Base-by-base conservation (phyloP, 2,888 invertebrate species). In the Eilema griseolum region DNA sequence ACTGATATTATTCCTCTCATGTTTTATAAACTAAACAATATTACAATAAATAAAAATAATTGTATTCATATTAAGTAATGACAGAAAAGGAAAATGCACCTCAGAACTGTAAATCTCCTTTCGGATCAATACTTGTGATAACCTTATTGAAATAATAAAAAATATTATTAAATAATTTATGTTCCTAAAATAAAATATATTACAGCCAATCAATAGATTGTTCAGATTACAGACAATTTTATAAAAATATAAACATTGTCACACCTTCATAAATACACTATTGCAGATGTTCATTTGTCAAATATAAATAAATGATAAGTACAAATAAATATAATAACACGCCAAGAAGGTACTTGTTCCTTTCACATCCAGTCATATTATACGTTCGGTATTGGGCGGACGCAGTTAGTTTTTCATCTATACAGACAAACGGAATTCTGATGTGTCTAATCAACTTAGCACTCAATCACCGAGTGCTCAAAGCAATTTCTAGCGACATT, bases 321-420 rank as follows among this genome's bases (percentile, higher is more conserved):
- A 78, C 76, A 77, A 70, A 77, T 65, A 77, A 78, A 80, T 75
- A 72, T 72, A 61, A 71, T 61, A 73, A 75, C 16, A 70, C 71
- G 70, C 72, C 70, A 72, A 64, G 28, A 71, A 69, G 28, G 68
- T 67, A 74, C 66, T 68, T 56, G 26, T 72, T 71, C 69, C 70
- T 70, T 76, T 70, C 62, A 67, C 69, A 74, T 80, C 78, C 78
- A 81, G 82, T 82, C 82, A 81, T 81, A 81, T 81, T 80, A 80
- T 68, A 80, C 82, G 77, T 77, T 67, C 63, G 70, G 41, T 69
- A 69, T 26, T 33, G 69, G 67, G 67, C 61, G 69, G 63, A 75
- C 72, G 67, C 73, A 68, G 72, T 73, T 75, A 61, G 69, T 70
- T 66, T 76, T 80, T 74, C 74, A 78, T 69, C 72, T 68, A 64